Conservation (phyloP, 2,113 vertebrate species). For the Cinclus cinclus region DNA sequence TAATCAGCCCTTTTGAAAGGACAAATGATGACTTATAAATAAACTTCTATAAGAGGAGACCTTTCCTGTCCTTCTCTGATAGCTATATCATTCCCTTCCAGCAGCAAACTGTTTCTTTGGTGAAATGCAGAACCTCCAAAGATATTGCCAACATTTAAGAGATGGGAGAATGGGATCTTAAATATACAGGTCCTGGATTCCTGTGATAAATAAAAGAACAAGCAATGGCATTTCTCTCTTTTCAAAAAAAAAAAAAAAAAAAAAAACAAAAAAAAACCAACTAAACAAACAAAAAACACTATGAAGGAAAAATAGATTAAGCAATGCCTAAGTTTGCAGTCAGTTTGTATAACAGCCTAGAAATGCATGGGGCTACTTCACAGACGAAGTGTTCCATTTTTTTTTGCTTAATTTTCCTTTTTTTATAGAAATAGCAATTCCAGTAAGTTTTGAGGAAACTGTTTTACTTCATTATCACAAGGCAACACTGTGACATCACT, state of each 20-base stretch:
- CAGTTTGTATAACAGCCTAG: neutral
- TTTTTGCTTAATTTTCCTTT: neutral
- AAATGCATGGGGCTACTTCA: neutral
- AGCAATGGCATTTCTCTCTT: neutral
- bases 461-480: neutral
- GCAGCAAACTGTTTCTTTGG: neutral
- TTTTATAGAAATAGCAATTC: neutral
- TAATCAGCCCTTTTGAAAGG: neutral
- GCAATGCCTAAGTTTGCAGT: neutral
- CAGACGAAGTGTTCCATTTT: neutral
- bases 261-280: neutral
- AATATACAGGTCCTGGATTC: neutral
- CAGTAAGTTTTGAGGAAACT: neutral
- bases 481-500: neutral
- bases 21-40: neutral
- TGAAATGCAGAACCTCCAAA: neutral
- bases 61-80: neutral
- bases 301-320: neutral
- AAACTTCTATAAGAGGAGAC: neutral
- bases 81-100: neutral
- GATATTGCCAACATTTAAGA: neutral
- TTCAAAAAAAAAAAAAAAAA: neutral
- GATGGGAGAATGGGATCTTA: neutral
- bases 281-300: neutral
- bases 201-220: neutral